Conservation (phyloP, 2,888 invertebrate species). For the Drosophila leonis region DNA sequence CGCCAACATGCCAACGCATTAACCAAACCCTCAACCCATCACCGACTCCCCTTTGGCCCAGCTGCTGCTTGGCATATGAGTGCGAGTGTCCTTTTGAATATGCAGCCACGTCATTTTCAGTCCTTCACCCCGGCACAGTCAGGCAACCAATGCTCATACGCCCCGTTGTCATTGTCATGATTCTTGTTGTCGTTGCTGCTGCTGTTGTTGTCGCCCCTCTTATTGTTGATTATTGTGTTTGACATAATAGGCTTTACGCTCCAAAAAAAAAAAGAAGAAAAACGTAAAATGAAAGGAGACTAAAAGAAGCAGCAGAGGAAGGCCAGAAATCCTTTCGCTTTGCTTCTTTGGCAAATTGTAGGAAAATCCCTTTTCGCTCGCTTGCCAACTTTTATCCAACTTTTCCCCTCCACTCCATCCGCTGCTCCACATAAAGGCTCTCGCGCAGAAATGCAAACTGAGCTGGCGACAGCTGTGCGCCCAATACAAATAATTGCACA, state of each 20-base stretch:
- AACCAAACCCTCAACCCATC: background rate
- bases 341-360: constrained; percentile 76
- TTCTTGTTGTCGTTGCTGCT: constrained; percentile 12
- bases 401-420: constrained; percentile 18
- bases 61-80: constrained; percentile 32
- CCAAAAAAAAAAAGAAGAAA: constrained; percentile 70
- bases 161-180: constrained; percentile 49
- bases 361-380: constrained; percentile 66
- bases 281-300: constrained; percentile 20
- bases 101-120: constrained; percentile 69
- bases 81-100: constrained; percentile 62
- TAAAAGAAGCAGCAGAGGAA: constrained; percentile 30
- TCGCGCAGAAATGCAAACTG: constrained; percentile 45
- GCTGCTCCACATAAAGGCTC: background rate
- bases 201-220: constrained; percentile 50
- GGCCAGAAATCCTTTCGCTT: constrained; percentile 64
- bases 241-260: constrained; percentile 81
- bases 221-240: constrained; percentile 80
- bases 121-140: constrained; percentile 17
- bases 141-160: constrained; percentile 63
- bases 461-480: constrained; percentile 47
- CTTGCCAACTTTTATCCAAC: constrained; percentile 58
- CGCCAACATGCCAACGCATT: constrained; percentile 69
- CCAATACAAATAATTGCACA: constrained; percentile 77
- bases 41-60: background rate